Conservation (phyloP, 1,140 invertebrate genomes). For the Helicoverpa armigera region DNA sequence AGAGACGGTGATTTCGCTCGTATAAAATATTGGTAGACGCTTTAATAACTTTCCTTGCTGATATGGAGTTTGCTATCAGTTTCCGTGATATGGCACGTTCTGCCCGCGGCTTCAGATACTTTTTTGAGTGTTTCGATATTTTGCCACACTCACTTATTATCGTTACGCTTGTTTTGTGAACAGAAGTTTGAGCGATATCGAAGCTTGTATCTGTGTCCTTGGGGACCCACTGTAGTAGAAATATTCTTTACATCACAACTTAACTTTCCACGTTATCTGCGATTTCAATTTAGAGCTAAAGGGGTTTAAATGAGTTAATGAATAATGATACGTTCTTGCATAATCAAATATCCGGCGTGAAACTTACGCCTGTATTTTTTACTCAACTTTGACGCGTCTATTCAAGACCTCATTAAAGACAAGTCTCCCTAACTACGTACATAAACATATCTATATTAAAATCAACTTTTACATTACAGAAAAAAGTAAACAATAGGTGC, state of each 20-base stretch:
- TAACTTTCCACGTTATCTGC: background rate
- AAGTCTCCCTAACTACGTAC: background rate
- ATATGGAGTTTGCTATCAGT: slow-evolving; percentile 68
- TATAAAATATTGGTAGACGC: slow-evolving; percentile 77
- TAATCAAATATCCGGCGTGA: too few relatives aligned
- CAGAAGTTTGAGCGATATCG: slow-evolving; percentile 22
- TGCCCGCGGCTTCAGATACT: slow-evolving; percentile 58
- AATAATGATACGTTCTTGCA: too few relatives aligned
- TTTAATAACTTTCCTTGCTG: slow-evolving; percentile 73
- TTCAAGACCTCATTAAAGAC: background rate
- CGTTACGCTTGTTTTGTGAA: slow-evolving; percentile 45
- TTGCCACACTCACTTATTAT: slow-evolving; percentile 57
- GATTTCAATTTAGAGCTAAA: too few relatives aligned
- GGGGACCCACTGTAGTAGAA: background rate
- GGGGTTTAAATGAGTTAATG: too few relatives aligned
- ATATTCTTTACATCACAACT: background rate
- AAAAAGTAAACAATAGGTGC: slow-evolving; percentile 43
- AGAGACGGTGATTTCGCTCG: slow-evolving; percentile 67
- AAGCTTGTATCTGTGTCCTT: background rate
- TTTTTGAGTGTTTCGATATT: slow-evolving; percentile 63
- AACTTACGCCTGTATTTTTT: too few relatives aligned
- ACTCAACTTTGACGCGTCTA: too few relatives aligned
- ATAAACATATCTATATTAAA: slow-evolving; percentile 35
- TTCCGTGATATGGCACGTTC: slow-evolving; percentile 70
- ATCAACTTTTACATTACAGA: slow-evolving; percentile 19